Evolutionary conservation across 2,797 vertebrate genomes (phyloP).

Genomic region (Triplophysa yarkandensis): DNA sequence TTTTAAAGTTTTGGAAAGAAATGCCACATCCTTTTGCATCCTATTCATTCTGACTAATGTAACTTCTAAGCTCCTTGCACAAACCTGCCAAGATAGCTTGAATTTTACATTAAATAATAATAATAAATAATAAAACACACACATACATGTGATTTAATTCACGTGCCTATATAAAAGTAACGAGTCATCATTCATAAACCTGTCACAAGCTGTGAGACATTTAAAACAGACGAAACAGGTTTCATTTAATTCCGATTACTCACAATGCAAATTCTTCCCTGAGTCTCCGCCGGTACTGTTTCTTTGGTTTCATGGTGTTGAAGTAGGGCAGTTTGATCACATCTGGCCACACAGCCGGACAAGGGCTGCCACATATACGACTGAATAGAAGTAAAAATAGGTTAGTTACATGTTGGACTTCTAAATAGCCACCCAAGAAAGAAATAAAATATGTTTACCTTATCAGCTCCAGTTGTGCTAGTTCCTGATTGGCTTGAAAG

Average conservation of each 20-base stretch:
- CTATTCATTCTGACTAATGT: too few species aligned
- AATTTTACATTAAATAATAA: neutral
- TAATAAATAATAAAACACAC: too few species aligned
- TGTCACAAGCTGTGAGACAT: neutral
- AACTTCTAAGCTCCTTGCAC: neutral
- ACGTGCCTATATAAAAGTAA: neutral
- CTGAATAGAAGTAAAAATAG: constrained; percentile 66
- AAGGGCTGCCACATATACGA: constrained; percentile 96
- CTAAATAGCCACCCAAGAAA: neutral
- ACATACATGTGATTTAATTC: too few species aligned
- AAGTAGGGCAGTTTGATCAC: constrained; percentile 99
- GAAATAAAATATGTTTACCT: constrained; percentile 73
- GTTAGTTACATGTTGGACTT: neutral
- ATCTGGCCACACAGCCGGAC: constrained; percentile 97
- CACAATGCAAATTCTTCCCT: constrained; percentile 98
- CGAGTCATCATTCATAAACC: neutral
- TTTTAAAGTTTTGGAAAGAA: too few species aligned
- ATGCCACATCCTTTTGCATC: too few species aligned
- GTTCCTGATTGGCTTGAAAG: constrained; percentile 98
- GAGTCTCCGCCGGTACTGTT: constrained; percentile 94
- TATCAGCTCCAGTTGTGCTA: constrained; percentile 96
- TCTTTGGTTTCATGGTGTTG: constrained; percentile 99
- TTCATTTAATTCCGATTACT: constrained; percentile 61
- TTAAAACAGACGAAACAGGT: constrained; percentile 9
- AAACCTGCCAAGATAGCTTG: too few species aligned